Conservation (phyloP, 2,797 vertebrate species). For the Heterohyrax brucei region DNA sequence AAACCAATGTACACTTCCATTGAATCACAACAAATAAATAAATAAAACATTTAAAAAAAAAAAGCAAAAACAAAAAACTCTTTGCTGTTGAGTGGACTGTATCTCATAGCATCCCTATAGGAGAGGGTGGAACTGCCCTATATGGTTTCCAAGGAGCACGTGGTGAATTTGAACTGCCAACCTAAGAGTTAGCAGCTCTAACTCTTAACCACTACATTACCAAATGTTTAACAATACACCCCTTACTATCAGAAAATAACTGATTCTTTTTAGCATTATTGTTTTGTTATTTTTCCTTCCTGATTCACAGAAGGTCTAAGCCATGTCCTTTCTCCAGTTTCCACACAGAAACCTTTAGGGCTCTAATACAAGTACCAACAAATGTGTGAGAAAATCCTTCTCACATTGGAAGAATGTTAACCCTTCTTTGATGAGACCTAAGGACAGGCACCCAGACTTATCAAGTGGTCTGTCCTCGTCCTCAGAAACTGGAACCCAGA, state of each 20-base stretch:
- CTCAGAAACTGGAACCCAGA: background rate
- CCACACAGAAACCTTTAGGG: background rate
- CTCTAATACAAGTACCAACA: conserved; percentile 37
- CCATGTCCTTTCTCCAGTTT: background rate
- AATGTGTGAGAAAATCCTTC: background rate
- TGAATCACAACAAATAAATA: too few species aligned
- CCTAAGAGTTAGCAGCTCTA: too few species aligned
- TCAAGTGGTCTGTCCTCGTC: background rate
- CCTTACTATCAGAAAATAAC: background rate
- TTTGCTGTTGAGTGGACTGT: too few species aligned
- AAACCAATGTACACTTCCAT: too few species aligned
- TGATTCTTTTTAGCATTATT: background rate
- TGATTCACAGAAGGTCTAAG: background rate
- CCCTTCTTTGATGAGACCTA: background rate
- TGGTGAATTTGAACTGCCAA: too few species aligned
- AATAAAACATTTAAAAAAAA: too few species aligned
- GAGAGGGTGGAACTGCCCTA: too few species aligned
- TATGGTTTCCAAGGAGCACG: too few species aligned
- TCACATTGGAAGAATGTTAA: background rate
- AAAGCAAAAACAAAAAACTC: too few species aligned
- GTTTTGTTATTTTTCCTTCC: background rate
- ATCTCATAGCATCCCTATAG: too few species aligned
- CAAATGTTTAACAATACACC: background rate
- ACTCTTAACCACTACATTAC: too few species aligned
- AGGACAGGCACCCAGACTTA: background rate